Evolutionary conservation across 2,113 vertebrate species (phyloP), one percentile per base, ranked within the genome.

Genomic region (Scatophagus argus): DNA sequence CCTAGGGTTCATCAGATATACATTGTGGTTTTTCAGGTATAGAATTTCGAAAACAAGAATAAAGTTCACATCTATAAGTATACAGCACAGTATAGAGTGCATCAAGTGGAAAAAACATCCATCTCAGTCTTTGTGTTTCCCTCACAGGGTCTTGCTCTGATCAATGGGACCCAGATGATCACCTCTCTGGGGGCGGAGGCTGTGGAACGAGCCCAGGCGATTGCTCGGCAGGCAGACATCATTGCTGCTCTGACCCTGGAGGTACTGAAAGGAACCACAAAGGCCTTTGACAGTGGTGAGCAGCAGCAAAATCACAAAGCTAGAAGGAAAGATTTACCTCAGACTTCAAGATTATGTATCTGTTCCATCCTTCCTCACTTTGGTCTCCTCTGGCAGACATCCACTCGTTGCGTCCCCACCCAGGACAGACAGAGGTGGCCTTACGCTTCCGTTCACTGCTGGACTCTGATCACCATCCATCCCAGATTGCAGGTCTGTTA

Each of bases 141-240:
- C 70, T 7, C 47, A 16, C 88, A 99, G 98, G 98, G 98, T 25
- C 91, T 99, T 64, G 97, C 98, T 19, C 95, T 99, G 84, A 99
- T 99, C 87, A 99, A 99, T 0, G 98, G 98, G 60, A 99, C 98
- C 0, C 98, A 99, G 90, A 99, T 99, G 98, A 99, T 99, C 93
- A 99, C 98, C 10, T 99, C 98, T 0, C 91, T 99, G 82, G 98
- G 98, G 29, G 98, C 97, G 0, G 98, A 99, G 92, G 98, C 98
- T 0, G 96, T 99, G 29, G 97, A 99, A 89, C 94, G 98, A 83
- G 98, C 98, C 0, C 90, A 84, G 70, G 96, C 97, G 0, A 97
- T 99, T 2, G 96, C 98, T 0, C 93, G 89, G 6, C 98, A 99
- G 91, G 98, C 98, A 3, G 98, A 99, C 81, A 97, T 99, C 6